phyloP scores from a whole-genome alignment of 1,140 invertebrate genomes.

The Watersipora subatra region DNA sequence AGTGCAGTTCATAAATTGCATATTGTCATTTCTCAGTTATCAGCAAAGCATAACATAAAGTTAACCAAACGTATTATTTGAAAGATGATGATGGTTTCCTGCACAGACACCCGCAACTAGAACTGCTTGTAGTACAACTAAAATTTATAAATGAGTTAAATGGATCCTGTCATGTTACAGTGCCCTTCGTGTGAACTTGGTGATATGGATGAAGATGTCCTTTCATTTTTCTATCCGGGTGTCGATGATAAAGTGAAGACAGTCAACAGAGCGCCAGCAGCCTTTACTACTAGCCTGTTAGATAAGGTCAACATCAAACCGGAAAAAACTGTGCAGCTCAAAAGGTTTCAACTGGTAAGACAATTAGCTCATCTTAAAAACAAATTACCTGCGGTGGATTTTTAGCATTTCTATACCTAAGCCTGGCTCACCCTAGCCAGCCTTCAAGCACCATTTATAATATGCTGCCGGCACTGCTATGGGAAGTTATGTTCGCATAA shows the following conservation, averaged over 20 bases:
- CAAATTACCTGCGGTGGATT: too few species aligned
- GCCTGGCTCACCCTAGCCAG: too few species aligned
- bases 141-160: background rate
- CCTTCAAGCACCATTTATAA: too few species aligned
- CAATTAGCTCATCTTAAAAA: too few species aligned
- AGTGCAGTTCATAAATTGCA: too few species aligned
- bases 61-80: background rate
- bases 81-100: background rate
- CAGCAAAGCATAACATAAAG: background rate
- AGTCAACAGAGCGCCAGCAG: background rate
- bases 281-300: background rate
- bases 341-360: background rate
- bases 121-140: too few species aligned
- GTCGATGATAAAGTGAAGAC: background rate
- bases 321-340: background rate
- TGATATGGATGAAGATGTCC: background rate
- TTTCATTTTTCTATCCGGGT: background rate
- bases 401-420: too few species aligned
- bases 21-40: background rate
- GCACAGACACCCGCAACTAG: background rate
- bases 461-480: too few species aligned
- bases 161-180: background rate
- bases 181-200: background rate
- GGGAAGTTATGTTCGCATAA: too few species aligned
- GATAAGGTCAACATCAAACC: background rate